Conservation (phyloP, 2,113 vertebrate genomes). For the Axis porcinus region DNA sequence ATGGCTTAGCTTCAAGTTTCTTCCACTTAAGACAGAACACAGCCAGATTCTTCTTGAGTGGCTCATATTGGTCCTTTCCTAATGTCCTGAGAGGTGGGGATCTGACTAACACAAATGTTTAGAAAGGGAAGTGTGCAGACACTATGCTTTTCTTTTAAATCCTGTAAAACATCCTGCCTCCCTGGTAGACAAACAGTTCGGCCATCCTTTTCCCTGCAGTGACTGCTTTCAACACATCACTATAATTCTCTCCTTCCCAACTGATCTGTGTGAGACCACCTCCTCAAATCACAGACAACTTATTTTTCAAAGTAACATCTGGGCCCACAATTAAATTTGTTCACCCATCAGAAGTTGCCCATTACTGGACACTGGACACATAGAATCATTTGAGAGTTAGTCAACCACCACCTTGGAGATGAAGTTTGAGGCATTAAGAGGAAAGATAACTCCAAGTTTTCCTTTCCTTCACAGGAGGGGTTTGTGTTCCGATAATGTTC, state of each 20-base stretch:
- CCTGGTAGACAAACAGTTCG: slow-evolving; percentile 67
- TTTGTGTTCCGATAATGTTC: not conserved
- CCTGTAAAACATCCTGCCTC: slow-evolving; percentile 29
- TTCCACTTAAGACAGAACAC: not conserved
- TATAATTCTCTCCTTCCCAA: slow-evolving; percentile 78
- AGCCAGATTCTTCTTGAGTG: not conserved
- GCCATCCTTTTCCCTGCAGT: slow-evolving; percentile 54
- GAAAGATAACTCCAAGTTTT: not conserved
- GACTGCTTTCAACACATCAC: slow-evolving; percentile 73
- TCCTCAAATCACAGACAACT: slow-evolving; percentile 79
- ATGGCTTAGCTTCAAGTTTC: not conserved
- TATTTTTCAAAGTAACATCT: slow-evolving; percentile 81
- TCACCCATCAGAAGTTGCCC: slow-evolving; percentile 78
- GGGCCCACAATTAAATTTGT: slow-evolving; percentile 79
- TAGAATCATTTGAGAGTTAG: slow-evolving; percentile 79
- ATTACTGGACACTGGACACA: slow-evolving; percentile 78
- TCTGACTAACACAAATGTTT: slow-evolving; percentile 47
- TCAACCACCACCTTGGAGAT: slow-evolving; percentile 78
- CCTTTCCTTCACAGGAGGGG: not conserved
- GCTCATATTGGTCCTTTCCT: not conserved
- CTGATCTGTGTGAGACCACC: slow-evolving; percentile 77
- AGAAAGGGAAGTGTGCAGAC: slow-evolving; percentile 36
- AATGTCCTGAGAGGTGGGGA: slow-evolving; percentile 19
- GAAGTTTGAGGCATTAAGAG: slow-evolving; percentile 64
- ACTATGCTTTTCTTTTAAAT: slow-evolving; percentile 61